Percentiles rank a stretch among this genome's conserved stretches.
phyloP scores from a whole-genome alignment of 1,140 invertebrate species.

The Cataglyphis hispanica region DNA sequence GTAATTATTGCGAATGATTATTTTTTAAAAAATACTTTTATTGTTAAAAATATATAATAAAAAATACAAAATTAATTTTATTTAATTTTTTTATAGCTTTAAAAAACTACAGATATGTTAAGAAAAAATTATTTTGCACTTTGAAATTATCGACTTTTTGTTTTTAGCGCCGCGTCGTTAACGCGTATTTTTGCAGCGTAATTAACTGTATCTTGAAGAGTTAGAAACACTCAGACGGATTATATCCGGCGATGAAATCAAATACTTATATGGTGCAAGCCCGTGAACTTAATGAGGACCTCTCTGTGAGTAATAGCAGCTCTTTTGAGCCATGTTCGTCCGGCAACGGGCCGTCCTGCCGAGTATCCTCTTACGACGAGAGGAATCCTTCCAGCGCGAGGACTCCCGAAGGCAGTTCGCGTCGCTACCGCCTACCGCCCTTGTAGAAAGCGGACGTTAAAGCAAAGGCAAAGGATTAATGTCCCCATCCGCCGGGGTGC shows the following conservation, averaged over 20 bases:
- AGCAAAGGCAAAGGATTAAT: constrained; percentile 64
- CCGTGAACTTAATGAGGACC: constrained; percentile 56
- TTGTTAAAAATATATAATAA: background rate
- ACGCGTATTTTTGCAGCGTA: constrained; percentile 12
- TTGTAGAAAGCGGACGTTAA: constrained; percentile 54
- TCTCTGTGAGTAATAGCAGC: constrained; percentile 61
- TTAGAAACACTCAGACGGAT: constrained; percentile 9
- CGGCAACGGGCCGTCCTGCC: constrained; percentile 19
- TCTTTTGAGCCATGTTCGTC: constrained; percentile 41
- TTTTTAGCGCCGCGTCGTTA: constrained; percentile 11
- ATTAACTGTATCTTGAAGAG: constrained; percentile 35
- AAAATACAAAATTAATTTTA: background rate
- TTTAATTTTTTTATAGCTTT: background rate
- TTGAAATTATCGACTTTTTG: constrained; percentile 23
- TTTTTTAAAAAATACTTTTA: background rate
- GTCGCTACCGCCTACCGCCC: constrained; percentile 45
- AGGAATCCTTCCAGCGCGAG: background rate
- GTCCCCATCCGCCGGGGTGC: constrained; percentile 54
- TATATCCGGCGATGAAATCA: background rate
- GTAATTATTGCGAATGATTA: background rate
- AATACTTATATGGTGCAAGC: constrained; percentile 19
- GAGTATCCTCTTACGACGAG: constrained; percentile 50
- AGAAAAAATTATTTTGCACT: background rate
- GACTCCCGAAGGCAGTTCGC: constrained; percentile 22
- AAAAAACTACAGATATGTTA: background rate